phyloP scores from a whole-genome alignment of 2,113 vertebrate species.

The Amphiprion percula region DNA sequence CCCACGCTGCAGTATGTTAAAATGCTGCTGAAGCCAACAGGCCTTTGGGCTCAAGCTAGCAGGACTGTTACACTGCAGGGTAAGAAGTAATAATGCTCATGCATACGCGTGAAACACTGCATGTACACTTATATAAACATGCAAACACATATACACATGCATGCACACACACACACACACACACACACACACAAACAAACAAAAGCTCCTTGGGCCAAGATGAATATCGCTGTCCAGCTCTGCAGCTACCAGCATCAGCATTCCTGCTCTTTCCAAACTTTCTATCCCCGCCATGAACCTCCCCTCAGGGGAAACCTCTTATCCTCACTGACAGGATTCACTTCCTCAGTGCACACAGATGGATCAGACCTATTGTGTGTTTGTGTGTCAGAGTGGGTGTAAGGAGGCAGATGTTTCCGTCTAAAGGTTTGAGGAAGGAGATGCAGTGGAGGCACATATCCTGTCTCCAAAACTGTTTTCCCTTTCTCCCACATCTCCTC shows the following conservation, averaged over 20 bases:
- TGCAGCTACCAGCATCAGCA: constrained; percentile 73
- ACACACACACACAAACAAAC: constrained; percentile 25
- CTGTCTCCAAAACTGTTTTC: constrained; percentile 74
- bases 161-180: not conserved
- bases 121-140: constrained; percentile 9
- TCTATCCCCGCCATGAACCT: constrained; percentile 67
- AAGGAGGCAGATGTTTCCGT: constrained; percentile 87
- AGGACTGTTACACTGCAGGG: constrained; percentile 24
- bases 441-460: constrained; percentile 74
- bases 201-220: constrained; percentile 43
- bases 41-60: constrained; percentile 46
- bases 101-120: constrained; percentile 34
- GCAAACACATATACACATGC: constrained; percentile 4
- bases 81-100: constrained; percentile 46
- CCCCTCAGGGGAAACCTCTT: constrained; percentile 68
- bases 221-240: constrained; percentile 61
- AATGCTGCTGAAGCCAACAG: constrained; percentile 57
- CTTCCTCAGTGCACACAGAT: constrained; percentile 74
- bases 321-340: constrained; percentile 82
- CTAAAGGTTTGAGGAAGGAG: constrained; percentile 80
- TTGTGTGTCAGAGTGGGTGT: constrained; percentile 60
- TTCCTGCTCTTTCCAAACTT: constrained; percentile 70
- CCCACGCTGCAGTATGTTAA: constrained; percentile 56
- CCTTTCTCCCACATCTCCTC: constrained; percentile 56
- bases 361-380: constrained; percentile 76